Base-by-base conservation (phyloP, 2,797 vertebrate species). In the Octomys mimax region DNA sequence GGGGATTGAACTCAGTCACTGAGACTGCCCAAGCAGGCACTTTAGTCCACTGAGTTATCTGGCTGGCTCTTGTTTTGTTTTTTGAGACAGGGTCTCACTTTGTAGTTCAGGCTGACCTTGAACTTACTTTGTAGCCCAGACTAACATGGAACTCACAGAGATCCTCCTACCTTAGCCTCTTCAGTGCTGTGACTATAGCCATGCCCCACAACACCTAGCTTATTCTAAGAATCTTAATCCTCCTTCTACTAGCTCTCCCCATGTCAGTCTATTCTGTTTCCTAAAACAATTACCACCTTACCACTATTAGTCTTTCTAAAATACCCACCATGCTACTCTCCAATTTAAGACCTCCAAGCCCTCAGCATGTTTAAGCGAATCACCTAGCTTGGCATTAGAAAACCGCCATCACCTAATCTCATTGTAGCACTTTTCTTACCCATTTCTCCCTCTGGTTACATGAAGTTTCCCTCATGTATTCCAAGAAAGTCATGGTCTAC, bases 191-290 rank as follows among this genome's bases (percentile, higher is more conserved):
- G 71, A 46, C 26, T 13, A 75, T 21, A 73, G 70, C 21, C 36
- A 2, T 71, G 2, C 22, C 6, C 71, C 36, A 42, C 36, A 22
- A 42, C 11, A 73, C 11, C 19, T 42, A 10, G 46, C 24, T 85
- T 81, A 92, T 83, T 93, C 13, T 71, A 94, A 85, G 52, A 92
- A 93, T 95, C 54, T 84, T 81, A 88, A 33, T 86, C 68, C 70
- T 86, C 36, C 54, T 28, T 66, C 49, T 94, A 54, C 36, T 78
- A 79, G 46, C 22, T 92, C 68, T 94, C 87, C 22, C 61, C 26
- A 81, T 16, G 92, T 70, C 42, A 94, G 80, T n/a, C 57, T 57
- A 91, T 66, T 87, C 46, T 39, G 36, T 92, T 92, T 84, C 59
- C 78, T 94, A 75, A 61, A 93, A 95, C 36, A 94, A 6, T 5